Base-by-base conservation (phyloP, 2,113 vertebrate species). In the Peromyscus maniculatus region DNA sequence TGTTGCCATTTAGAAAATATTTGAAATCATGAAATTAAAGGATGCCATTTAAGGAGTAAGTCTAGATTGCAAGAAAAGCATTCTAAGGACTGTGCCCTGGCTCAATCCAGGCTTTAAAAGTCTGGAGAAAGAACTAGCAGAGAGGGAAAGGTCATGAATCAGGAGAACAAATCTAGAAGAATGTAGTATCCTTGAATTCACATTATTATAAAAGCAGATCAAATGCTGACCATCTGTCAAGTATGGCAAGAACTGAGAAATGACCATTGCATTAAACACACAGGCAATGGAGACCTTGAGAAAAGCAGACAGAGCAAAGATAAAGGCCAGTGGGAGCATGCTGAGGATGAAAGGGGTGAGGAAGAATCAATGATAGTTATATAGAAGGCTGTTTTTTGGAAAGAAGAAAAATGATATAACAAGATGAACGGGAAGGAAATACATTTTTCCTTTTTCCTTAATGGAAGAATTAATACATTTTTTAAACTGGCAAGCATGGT, bases 401-500 rank as follows among this genome's bases (percentile, higher is more conserved):
- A 83, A 90, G 52, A 31, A 84, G n/a, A 64, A 67, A 64, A 89
- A 89, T 55, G 12, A 91, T 84, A 7, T 90, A n/a, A 59, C 78
- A 46, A 86, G 49, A 31, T 39, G 43, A 89, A 84, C 6, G 39
- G 0, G 1, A 94, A 39, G 7, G 71, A 55, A 80, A 94, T n/a
- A 39, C 2, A 4, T 33, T 52, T 15, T 64, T 10, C 9, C 69
- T 5, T 17, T 94, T 15, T 55, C 55, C 9, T 46, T 62, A 82
- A 87, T 43, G 21, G 31, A 78, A 84, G 7, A 74, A 93, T 64
- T 78, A 92, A 57, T 13, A 67, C 77, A 39, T 59, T 94, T 52
- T 95, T 95, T 89, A 15, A 80, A 59, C 43, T 75, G 36, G 17
- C 55, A 19, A 57, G 43, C 90, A 93, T 93, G 6, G 91, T 57